phyloP scores from a whole-genome alignment of 2,797 vertebrate species.

The Microctenopoma stevenorrisi region DNA sequence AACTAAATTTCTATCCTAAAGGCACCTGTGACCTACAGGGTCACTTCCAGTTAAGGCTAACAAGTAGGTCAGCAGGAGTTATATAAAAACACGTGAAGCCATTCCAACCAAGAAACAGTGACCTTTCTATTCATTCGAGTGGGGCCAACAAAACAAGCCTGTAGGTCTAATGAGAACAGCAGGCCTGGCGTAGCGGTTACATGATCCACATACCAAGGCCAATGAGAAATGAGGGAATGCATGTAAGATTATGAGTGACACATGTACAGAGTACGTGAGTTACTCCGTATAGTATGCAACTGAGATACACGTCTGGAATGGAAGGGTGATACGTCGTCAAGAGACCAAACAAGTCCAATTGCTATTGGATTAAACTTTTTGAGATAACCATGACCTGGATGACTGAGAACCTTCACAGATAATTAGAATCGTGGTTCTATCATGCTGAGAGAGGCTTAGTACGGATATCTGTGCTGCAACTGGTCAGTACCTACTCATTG shows the following conservation, averaged over 20 bases:
- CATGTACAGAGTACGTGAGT: not conserved
- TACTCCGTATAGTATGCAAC: not conserved
- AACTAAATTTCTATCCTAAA: not conserved
- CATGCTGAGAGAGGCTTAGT: too few relatives aligned
- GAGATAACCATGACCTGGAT: too few relatives aligned
- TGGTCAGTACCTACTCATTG: too few relatives aligned
- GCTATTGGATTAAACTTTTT: too few relatives aligned
- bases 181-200: not conserved
- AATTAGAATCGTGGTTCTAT: too few relatives aligned
- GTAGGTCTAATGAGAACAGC: conserved; percentile 2
- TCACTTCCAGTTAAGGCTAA: not conserved
- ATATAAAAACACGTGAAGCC: not conserved
- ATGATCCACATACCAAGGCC: not conserved
- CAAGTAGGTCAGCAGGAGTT: not conserved
- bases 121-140: not conserved
- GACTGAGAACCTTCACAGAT: too few relatives aligned
- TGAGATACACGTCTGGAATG: not conserved
- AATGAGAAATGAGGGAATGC: not conserved
- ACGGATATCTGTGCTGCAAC: too few relatives aligned
- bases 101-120: not conserved
- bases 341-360: too few relatives aligned
- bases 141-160: not conserved
- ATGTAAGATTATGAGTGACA: conserved; percentile 1
- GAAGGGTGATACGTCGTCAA: too few relatives aligned
- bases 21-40: not conserved